Evolutionary conservation across 2,888 invertebrate genomes (phyloP).

Genomic region (Adelognathus sp.): DNA sequence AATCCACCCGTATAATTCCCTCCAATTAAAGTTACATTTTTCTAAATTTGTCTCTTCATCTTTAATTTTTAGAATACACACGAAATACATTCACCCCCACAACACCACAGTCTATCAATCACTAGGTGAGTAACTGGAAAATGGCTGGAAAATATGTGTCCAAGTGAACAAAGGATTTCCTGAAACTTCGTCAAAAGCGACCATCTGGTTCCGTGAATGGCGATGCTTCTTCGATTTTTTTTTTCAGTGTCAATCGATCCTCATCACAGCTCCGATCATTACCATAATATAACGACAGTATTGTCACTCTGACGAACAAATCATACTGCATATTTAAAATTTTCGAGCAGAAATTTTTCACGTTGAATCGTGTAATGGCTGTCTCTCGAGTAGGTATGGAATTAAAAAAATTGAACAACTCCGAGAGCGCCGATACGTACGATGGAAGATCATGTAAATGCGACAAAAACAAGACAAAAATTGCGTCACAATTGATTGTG

Average conservation of each 20-base stretch:
- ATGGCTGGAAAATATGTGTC: too few relatives aligned
- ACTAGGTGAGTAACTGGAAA: too few relatives aligned
- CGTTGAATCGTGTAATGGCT: conserved; percentile 44
- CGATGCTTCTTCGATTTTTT: not conserved
- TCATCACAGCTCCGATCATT: not conserved
- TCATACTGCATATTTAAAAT: not conserved
- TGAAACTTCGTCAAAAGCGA: too few relatives aligned
- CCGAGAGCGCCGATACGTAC: not conserved
- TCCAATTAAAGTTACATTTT: too few relatives aligned
- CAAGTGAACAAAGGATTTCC: too few relatives aligned
- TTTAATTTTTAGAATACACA: too few relatives aligned
- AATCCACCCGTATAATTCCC: too few relatives aligned
- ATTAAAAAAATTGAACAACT: conserved; percentile 14
- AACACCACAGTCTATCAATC: too few relatives aligned
- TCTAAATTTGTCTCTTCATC: too few relatives aligned
- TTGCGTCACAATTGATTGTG: not conserved
- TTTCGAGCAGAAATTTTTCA: conserved; percentile 4
- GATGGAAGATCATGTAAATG: not conserved
- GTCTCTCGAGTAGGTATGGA: not conserved
- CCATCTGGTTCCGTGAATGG: too few relatives aligned
- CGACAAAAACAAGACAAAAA: not conserved
- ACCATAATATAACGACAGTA: not conserved
- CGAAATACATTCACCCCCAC: too few relatives aligned
- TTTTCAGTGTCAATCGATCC: not conserved
- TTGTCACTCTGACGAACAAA: not conserved